phyloP scores from a whole-genome alignment of 2,113 vertebrate genomes.

The Passer domesticus region DNA sequence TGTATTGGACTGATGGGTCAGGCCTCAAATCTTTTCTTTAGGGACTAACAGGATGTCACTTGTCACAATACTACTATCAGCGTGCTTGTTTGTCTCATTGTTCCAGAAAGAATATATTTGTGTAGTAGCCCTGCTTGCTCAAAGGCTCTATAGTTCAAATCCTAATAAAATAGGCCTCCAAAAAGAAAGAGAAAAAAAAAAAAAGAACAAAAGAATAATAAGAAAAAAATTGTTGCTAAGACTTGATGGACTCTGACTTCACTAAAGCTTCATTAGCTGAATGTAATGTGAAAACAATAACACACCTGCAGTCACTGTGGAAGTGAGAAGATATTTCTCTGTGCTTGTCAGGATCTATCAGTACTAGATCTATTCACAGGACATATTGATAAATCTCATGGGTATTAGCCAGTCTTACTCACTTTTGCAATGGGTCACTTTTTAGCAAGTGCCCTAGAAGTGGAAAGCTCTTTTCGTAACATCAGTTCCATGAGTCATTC shows the following conservation, averaged over 20 bases:
- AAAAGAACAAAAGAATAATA: neutral
- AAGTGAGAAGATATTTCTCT: neutral
- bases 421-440: neutral
- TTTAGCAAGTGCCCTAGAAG: neutral
- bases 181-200: neutral
- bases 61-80: neutral
- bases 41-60: neutral
- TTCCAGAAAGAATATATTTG: neutral
- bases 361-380: neutral
- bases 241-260: neutral
- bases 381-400: neutral
- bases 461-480: neutral
- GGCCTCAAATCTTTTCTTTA: neutral
- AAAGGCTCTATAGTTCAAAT: neutral
- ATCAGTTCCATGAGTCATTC: constrained; percentile 7
- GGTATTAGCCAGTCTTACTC: neutral
- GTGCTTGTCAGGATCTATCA: neutral
- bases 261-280: neutral
- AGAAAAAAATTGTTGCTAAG: neutral
- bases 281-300: neutral
- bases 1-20: constrained; percentile 27
- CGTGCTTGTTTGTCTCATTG: neutral
- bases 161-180: neutral
- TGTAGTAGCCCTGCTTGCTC: neutral
- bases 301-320: neutral